Base-by-base conservation (phyloP, 2,888 invertebrate genomes). In the Microplitis manilae region DNA sequence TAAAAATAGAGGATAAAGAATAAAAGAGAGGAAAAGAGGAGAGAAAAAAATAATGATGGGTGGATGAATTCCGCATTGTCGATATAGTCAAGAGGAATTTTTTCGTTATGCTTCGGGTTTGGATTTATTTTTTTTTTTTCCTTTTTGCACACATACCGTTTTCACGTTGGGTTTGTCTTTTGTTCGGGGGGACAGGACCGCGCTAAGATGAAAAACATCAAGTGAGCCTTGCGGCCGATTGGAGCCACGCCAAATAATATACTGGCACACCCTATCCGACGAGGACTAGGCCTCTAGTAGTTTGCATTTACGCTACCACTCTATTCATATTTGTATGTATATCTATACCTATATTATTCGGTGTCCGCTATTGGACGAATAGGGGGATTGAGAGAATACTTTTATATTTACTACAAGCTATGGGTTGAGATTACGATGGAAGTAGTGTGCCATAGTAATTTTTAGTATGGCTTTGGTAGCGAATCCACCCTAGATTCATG, bases 181-280 rank as follows among this genome's bases (percentile, higher is more conserved):
- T 82, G 82, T 81, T 80, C 80, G 79, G 79, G 65, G 78, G 74
- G 77, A 76, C 82, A 83, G 85, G 84, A 78, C 82, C 84, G 83
- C 83, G 86, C 85, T 88, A 88, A 89, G 89, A 89, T 89, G 88
- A 88, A 88, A 89, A 88, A 87, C 85, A 86, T 85, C 85, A 87
- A 87, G 86, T 83, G 86, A 87, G 86, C 88, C 88, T 88, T 84
- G 86, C 87, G 88, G 87, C 86, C 85, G 86, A 85, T 86, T 89
- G 89, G 89, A 89, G 83, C 82, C 80, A 83, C 86, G 89, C 89
- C 89, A 89, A 87, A 89, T 89, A 89, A 89, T 89, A 89, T 88
- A 87, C 88, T 82, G 85, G 86, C 86, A 83, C 84, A 86, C 87
- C 85, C 84, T 85, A 84, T 83, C 81, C 81, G 59, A 50, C 50